Evolutionary conservation across 2,888 invertebrate species (phyloP), one percentile per base, ranked within the genome.

Genomic region (Aradus depressus): DNA sequence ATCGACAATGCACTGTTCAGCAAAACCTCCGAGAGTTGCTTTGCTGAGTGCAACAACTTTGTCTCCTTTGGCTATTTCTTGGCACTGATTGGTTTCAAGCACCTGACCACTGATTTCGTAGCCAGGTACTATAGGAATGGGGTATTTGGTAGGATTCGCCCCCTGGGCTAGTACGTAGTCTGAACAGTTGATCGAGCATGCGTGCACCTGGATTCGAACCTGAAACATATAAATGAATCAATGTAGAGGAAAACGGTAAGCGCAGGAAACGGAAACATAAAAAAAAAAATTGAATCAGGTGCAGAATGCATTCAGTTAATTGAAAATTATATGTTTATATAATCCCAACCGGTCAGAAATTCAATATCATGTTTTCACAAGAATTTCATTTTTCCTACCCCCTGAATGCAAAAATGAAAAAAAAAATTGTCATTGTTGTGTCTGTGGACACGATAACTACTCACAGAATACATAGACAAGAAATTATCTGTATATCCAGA

Each of bases 31-130:
- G 55, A 70, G 70, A 16, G 64, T 65, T 21, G 71, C 70, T 58
- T 73, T 72, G 60, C 72, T 74, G 35, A 78, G 65, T 12, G 74
- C 78, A 28, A 79, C 68, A 1, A 82, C 76, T 58, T 73, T 71
- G 60, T 80, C 77, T 2, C 80, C 81, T 44, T 53, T 50, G 8
- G 44, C 51, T 22, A 54, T 43, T 10, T 44, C 42, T 2, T 45
- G 34, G 16, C 39, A 49, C 5, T 49, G 53, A 14, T 50, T 44
- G 1, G 76, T 68, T 66, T 76, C 74, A 18, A 74, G 41, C 31
- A 81, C 69, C 62, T 75, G 75, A 1, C 81, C 82, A 25, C 73
- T 69, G 8, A 79, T 62, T 65, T 83, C 82, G 64, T 75, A 77
- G 4, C 82, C 82, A 47, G 81, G 78, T 22, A 76, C 66, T 61